These are phyloP conservation scores for Connochaetes taurinus DNA, from an alignment of 2,113 vertebrate species.

Conservation along the genomic window DNA sequence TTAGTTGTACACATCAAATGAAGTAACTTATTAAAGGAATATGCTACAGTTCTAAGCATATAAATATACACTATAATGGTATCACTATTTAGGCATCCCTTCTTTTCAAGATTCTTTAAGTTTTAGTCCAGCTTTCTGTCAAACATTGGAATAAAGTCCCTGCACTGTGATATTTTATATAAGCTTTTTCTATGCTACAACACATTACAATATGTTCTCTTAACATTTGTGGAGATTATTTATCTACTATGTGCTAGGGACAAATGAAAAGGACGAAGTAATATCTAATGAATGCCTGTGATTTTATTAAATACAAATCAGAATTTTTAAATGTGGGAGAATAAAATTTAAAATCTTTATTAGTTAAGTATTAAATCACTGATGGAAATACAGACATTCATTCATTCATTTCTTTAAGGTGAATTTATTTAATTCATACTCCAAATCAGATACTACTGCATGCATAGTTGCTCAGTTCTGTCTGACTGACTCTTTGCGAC, in stretches of 20 bases:
- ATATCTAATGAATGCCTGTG: background rate
- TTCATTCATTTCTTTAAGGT: background rate
- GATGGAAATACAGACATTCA: background rate
- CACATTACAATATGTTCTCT: background rate
- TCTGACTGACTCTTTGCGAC: background rate
- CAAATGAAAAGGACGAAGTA: background rate
- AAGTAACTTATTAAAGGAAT: background rate
- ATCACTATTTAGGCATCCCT: background rate
- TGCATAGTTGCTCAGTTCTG: background rate
- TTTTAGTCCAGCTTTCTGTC: background rate
- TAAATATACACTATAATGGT: background rate
- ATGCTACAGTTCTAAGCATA: background rate
- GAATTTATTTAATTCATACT: background rate
- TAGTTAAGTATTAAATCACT: background rate
- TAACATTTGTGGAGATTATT: background rate
- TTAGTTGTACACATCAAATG: background rate
- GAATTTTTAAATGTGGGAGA: background rate
- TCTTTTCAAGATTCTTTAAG: background rate
- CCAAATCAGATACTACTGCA: background rate
- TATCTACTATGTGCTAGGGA: background rate
- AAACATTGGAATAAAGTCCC: background rate
- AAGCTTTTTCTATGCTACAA: background rate
- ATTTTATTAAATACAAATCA: background rate
- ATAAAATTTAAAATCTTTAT: background rate
- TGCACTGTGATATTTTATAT: background rate